Conservation (phyloP, 2,888 invertebrate genomes). For the Amphipyra tragopoginis region DNA sequence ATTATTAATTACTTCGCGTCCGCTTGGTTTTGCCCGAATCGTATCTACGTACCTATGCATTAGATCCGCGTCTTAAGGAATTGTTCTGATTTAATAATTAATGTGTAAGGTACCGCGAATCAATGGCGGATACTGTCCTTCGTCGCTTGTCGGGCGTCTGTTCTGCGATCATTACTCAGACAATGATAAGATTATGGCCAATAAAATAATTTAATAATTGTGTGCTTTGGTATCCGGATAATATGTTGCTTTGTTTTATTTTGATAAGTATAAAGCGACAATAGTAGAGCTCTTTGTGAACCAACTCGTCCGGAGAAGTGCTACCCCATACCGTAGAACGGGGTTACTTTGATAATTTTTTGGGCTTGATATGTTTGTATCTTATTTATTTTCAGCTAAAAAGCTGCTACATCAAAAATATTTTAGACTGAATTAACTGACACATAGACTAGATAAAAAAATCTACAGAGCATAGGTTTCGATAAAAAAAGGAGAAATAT, state of each 20-base stretch:
- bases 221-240: conserved; percentile 34
- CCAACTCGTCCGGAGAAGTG: too few species aligned
- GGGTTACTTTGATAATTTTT: too few species aligned
- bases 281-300: too few species aligned
- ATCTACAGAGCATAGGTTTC: too few species aligned
- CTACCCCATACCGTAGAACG: too few species aligned
- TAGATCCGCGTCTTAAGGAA: conserved; percentile 81
- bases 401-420: too few species aligned
- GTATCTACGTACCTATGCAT: conserved; percentile 36
- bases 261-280: background rate
- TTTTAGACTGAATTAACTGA: too few species aligned
- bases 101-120: conserved; percentile 81
- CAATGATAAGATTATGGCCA: conserved; percentile 59
- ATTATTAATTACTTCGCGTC: conserved; percentile 56
- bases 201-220: conserved; percentile 39
- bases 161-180: conserved; percentile 67
- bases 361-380: too few species aligned
- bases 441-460: too few species aligned
- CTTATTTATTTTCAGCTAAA: too few species aligned
- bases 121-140: conserved; percentile 79
- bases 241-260: conserved; percentile 22
- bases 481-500: too few species aligned
- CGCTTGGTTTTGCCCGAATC: conserved; percentile 60
- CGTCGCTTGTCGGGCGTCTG: conserved; percentile 63
- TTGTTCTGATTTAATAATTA: conserved; percentile 85